A percentile compares a stretch with the other conserved stretches of the same genome.
phyloP scores from a whole-genome alignment of 2,888 invertebrate species.

The Drosophila hamatofila region DNA sequence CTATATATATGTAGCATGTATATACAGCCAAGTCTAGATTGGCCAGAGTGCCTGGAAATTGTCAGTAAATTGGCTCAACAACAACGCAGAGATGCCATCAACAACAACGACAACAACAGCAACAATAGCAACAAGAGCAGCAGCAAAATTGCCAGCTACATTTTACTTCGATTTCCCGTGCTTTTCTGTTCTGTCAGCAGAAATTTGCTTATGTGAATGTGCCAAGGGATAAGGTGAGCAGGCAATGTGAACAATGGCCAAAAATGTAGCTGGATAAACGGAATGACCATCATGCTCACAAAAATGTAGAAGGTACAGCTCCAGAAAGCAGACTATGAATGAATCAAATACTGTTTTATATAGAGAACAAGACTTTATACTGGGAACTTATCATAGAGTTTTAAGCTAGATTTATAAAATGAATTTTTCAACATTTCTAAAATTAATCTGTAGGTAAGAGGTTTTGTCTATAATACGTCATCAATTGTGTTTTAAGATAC shows the following conservation, averaged over 20 bases:
- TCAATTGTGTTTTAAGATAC: too few relatives aligned
- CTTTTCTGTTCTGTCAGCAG: slow-evolving; percentile 77
- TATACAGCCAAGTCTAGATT: slow-evolving; percentile 59
- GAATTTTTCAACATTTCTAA: too few relatives aligned
- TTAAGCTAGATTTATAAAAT: background rate
- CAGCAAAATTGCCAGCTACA: slow-evolving; percentile 69
- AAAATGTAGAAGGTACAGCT: slow-evolving; percentile 16
- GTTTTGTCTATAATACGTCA: too few relatives aligned
- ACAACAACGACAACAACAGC: slow-evolving; percentile 40
- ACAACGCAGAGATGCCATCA: slow-evolving; percentile 70
- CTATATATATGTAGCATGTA: slow-evolving; percentile 18
- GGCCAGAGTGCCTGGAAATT: slow-evolving; percentile 72
- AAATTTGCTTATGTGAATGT: slow-evolving; percentile 69
- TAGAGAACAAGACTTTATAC: background rate
- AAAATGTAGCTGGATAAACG: slow-evolving; percentile 17
- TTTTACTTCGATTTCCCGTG: slow-evolving; percentile 76
- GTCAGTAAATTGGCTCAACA: slow-evolving; percentile 80
- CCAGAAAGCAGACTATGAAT: slow-evolving; percentile 17
- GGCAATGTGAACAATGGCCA: slow-evolving; percentile 53
- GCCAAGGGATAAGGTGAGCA: slow-evolving; percentile 40
- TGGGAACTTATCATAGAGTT: background rate
- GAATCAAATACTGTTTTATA: background rate
- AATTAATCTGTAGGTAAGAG: too few relatives aligned
- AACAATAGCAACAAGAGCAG: slow-evolving; percentile 19
- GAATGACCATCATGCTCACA: slow-evolving; percentile 9